phyloP scores from a whole-genome alignment of 30 jellyfish, hydroid and myxozoan species.

The Turritopsis dohrnii region DNA sequence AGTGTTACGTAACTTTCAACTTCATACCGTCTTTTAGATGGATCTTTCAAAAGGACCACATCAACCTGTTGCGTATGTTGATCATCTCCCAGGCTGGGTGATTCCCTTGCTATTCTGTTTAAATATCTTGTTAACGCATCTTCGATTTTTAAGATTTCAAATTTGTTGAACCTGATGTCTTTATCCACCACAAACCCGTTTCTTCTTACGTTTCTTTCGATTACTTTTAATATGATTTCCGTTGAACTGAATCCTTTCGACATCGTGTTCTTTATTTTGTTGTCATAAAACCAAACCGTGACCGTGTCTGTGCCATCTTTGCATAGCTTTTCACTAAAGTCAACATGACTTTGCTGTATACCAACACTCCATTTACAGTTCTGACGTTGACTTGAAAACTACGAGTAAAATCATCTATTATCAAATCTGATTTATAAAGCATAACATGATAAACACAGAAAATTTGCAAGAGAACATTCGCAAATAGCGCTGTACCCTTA shows the following conservation, averaged over 20 bases:
- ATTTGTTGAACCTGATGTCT: not conserved
- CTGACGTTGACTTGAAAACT: not conserved
- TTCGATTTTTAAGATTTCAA: not conserved
- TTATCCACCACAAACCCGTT: not conserved
- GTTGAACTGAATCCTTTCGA: not conserved
- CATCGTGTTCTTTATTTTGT: not conserved
- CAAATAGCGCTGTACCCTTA: too few relatives aligned
- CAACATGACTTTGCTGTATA: not conserved
- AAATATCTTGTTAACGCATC: not conserved
- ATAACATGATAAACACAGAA: not conserved
- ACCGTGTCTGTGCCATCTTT: not conserved
- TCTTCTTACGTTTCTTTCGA: not conserved
- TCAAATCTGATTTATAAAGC: not conserved
- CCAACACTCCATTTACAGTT: not conserved
- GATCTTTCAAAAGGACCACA: not conserved
- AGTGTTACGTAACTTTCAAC: not conserved
- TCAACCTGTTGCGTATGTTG: not conserved
- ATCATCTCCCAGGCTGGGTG: not conserved
- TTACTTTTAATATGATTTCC: not conserved
- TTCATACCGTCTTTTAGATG: not conserved
- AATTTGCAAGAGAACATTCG: too few relatives aligned
- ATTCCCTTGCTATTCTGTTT: not conserved
- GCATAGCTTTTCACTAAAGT: not conserved
- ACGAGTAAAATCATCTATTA: not conserved
- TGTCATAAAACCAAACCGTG: not conserved